Conservation (phyloP, 2,888 invertebrate species). For the Papilio protenor region DNA sequence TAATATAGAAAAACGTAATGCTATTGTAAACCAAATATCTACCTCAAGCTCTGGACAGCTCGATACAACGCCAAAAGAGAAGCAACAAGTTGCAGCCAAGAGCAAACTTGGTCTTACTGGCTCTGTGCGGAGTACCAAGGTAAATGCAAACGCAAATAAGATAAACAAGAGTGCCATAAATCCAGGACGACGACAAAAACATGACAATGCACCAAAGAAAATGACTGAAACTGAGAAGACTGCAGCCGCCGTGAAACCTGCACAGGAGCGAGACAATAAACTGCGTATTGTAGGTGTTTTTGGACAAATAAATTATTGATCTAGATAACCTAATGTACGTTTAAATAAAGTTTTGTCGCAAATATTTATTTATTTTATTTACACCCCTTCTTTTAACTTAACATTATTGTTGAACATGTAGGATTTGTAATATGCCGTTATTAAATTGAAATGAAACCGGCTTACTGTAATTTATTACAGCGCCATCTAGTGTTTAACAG, state of each 20-base stretch:
- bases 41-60: background rate
- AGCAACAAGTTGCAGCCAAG: background rate
- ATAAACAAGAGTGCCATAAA: constrained; percentile 4
- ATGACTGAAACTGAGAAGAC: constrained; percentile 1
- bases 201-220: constrained; percentile 2
- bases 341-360: too few relatives aligned
- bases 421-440: too few relatives aligned
- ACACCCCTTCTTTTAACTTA: too few relatives aligned
- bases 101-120: background rate
- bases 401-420: too few relatives aligned
- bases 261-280: constrained; percentile 14
- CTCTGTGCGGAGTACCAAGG: background rate
- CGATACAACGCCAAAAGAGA: background rate
- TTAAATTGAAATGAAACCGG: too few relatives aligned
- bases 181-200: background rate
- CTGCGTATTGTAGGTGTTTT: background rate
- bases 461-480: too few relatives aligned
- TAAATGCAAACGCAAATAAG: background rate
- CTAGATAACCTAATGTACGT: background rate
- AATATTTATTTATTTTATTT: too few relatives aligned
- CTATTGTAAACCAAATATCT: background rate
- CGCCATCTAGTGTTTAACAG: too few relatives aligned
- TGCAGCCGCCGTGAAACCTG: constrained; percentile 1
- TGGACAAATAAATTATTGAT: constrained; percentile 4
- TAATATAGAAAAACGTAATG: background rate